These are phyloP conservation scores for Ormyrus thymus DNA, from an alignment of 2,888 invertebrate species.

Conservation along the genomic window DNA sequence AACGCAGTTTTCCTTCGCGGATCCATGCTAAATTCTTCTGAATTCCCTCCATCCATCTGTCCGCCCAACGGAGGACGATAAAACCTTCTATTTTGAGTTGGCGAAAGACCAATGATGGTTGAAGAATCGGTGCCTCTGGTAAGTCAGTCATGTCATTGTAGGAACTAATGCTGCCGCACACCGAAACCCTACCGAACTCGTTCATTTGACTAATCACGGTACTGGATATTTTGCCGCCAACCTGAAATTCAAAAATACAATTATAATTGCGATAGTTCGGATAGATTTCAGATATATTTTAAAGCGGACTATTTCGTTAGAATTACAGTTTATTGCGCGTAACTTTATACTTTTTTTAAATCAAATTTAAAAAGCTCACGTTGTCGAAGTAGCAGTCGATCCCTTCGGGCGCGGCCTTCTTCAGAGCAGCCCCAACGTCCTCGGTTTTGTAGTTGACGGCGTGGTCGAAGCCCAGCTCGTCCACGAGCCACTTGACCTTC, in stretches of 20 bases:
- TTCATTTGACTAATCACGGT: conserved; percentile 80
- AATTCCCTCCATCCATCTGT: conserved; percentile 81
- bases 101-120: conserved; percentile 77
- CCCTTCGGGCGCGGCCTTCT: conserved; percentile 81
- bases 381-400: conserved; percentile 88
- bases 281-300: too few relatives aligned
- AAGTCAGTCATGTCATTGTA: conserved; percentile 77
- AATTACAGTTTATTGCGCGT: too few relatives aligned
- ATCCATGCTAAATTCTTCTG: conserved; percentile 81
- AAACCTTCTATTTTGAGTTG: conserved; percentile 82
- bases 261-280: too few relatives aligned
- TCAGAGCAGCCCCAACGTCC: conserved; percentile 77
- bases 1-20: conserved; percentile 82
- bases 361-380: conserved; percentile 73
- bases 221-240: conserved; percentile 81
- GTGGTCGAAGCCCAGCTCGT: conserved; percentile 81
- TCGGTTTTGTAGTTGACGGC: conserved; percentile 85
- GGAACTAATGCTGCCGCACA: conserved; percentile 81
- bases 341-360: too few relatives aligned
- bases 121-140: conserved; percentile 77
- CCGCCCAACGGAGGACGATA: conserved; percentile 76
- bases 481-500: conserved; percentile 82
- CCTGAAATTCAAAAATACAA: conserved; percentile 73
- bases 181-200: conserved; percentile 78
- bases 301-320: too few relatives aligned